These are phyloP conservation scores for Takifugu bimaculatus DNA, from an alignment of 2,113 vertebrate species.

Conservation along the genomic window DNA sequence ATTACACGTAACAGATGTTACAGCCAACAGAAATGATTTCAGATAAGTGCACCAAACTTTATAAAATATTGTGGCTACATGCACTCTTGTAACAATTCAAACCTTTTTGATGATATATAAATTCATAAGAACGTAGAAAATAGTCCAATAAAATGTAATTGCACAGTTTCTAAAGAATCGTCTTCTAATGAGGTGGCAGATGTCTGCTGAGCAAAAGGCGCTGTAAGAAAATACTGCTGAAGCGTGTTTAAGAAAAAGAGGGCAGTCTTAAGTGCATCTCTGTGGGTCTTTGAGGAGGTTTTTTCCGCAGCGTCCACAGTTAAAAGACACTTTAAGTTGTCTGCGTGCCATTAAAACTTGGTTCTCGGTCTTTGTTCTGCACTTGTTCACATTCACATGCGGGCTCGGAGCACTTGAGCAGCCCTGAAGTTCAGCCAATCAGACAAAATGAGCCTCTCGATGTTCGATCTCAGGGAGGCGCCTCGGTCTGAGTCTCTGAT, in stretches of 20 bases:
- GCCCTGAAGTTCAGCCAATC: constrained; percentile 26
- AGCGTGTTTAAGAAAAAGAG: constrained; percentile 44
- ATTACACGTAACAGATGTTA: constrained; percentile 29
- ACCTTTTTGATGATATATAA: constrained; percentile 70
- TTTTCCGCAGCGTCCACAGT: constrained; percentile 13
- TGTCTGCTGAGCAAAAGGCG: constrained; percentile 21
- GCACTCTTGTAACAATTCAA: constrained; percentile 44
- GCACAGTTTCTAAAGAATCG: constrained; percentile 63
- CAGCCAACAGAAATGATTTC: constrained; percentile 31
- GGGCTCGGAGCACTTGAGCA: no score
- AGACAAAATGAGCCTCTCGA: constrained; percentile 94
- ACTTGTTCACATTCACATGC: neutral
- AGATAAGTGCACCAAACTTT: constrained; percentile 54
- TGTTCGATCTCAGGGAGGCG: constrained; percentile 91
- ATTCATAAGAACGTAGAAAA: constrained; percentile 53
- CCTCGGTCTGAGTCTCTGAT: constrained; percentile 86
- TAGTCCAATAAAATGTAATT: constrained; percentile 61
- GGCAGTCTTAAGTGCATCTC: constrained; percentile 71
- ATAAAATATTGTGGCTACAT: constrained; percentile 43
- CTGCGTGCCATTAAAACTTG: constrained; percentile 35
- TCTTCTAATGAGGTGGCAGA: constrained; percentile 44
- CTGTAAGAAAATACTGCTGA: constrained; percentile 4
- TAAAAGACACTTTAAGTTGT: constrained; percentile 20
- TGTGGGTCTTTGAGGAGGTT: constrained; percentile 44
- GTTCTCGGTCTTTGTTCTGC: constrained; percentile 20